Evolutionary conservation across 2,797 vertebrate species (phyloP).

Genomic region (Momotus momota): DNA sequence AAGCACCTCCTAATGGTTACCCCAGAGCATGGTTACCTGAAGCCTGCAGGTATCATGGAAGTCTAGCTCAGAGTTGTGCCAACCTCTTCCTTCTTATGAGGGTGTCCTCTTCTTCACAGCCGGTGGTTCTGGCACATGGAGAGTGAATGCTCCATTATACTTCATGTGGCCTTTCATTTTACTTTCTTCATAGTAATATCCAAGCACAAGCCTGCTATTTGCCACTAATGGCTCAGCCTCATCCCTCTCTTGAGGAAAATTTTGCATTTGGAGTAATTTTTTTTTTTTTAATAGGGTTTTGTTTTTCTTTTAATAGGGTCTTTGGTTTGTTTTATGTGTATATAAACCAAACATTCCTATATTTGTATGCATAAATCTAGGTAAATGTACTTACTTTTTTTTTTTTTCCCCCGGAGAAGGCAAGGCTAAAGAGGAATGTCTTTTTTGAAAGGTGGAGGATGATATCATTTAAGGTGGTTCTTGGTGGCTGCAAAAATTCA

Average conservation of each 20-base stretch:
- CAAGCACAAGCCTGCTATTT: neutral
- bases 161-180: neutral
- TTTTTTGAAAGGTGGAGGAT: neutral
- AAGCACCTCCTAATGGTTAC: fast-evolving
- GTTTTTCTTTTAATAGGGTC: neutral
- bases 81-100: fast-evolving
- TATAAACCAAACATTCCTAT: neutral
- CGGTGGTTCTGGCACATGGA: fast-evolving
- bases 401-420: neutral
- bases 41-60: neutral
- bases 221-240: neutral
- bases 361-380: neutral
- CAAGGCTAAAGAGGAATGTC: neutral
- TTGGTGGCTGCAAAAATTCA: neutral
- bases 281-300: constrained; percentile 10
- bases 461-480: neutral
- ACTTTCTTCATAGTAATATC: neutral
- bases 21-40: neutral
- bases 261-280: neutral
- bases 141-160: neutral
- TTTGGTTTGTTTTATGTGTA: neutral
- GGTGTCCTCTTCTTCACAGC: fast-evolving
- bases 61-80: neutral
- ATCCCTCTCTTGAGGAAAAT: constrained; percentile 2
- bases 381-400: neutral